phyloP scores from a whole-genome alignment of 1,140 invertebrate species.

The Drosophila biarmipes region DNA sequence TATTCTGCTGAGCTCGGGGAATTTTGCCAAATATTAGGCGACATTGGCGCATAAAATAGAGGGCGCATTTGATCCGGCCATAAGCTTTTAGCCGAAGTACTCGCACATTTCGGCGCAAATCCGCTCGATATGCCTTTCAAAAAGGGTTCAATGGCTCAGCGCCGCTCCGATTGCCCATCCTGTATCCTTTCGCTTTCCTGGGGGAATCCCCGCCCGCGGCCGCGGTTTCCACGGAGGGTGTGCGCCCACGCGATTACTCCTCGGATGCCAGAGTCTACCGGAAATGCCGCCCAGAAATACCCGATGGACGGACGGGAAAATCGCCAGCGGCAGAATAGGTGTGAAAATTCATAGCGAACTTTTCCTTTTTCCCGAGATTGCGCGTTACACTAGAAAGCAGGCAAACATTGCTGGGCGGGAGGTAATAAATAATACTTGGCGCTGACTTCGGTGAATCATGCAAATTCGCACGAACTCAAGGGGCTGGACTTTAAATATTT shows the following conservation, averaged over 20 bases:
- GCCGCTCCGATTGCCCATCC: neutral
- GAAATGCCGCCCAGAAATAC: slow-evolving; percentile 14
- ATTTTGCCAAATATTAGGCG: slow-evolving; percentile 58
- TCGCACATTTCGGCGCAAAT: slow-evolving; percentile 35
- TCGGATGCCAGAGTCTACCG: slow-evolving; percentile 19
- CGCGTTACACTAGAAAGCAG: slow-evolving; percentile 17
- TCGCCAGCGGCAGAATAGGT: slow-evolving; percentile 44
- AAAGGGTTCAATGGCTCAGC: slow-evolving; percentile 46
- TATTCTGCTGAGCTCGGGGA: slow-evolving; percentile 5
- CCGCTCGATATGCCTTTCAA: slow-evolving; percentile 39
- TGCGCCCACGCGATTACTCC: slow-evolving; percentile 33
- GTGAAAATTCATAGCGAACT: slow-evolving; percentile 7
- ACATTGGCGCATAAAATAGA: slow-evolving; percentile 55
- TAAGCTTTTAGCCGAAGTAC: slow-evolving; percentile 53
- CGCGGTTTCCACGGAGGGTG: slow-evolving; percentile 8
- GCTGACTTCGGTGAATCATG: slow-evolving; percentile 24
- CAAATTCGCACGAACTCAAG: neutral
- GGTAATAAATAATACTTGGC: slow-evolving; percentile 13
- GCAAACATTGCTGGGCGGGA: slow-evolving; percentile 3
- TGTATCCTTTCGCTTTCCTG: slow-evolving; percentile 1
- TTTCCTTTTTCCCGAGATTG: slow-evolving; percentile 4
- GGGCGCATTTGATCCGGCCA: slow-evolving; percentile 40
- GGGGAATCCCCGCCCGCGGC: slow-evolving; percentile 17
- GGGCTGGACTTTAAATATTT: slow-evolving; percentile 12
- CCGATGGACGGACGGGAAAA: slow-evolving; percentile 27